Conservation (phyloP, 1,140 invertebrate species). For the Berghia stephanieae region DNA sequence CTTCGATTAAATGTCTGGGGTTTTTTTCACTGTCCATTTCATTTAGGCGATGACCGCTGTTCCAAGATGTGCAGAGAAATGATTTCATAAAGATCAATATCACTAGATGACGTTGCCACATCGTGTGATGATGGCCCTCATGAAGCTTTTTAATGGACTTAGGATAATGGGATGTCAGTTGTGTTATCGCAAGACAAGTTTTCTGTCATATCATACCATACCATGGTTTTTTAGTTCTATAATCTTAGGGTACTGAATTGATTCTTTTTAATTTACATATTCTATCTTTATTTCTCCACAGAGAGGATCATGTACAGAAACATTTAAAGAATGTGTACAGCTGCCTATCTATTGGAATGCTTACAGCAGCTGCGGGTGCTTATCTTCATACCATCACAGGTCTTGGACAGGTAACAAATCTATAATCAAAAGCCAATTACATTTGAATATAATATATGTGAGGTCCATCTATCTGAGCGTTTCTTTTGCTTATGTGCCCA, state of each 20-base stretch:
- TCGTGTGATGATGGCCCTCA: not conserved
- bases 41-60: no score
- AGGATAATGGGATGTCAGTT: not conserved
- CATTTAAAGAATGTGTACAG: slow-evolving; percentile 97
- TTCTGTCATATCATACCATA: not conserved
- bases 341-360: slow-evolving; percentile 83
- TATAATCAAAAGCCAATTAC: not conserved
- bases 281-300: slow-evolving; percentile 33
- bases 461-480: not conserved
- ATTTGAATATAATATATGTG: not conserved
- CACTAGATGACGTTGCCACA: not conserved
- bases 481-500: not conserved
- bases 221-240: not conserved
- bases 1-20: no score
- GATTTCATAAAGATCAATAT: no score
- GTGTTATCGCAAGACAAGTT: not conserved
- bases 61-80: no score
- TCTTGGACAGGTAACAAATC: slow-evolving; percentile 66
- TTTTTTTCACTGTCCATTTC: no score
- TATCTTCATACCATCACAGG: slow-evolving; percentile 82
- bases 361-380: slow-evolving; percentile 82
- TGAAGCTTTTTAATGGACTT: not conserved
- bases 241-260: not conserved
- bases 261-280: not conserved
- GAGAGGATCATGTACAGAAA: slow-evolving; percentile 51